A percentile compares a stretch with the other conserved stretches of the same genome.
These are phyloP conservation scores for Dyspetes luteomarginatus DNA, from an alignment of 2,888 invertebrate genomes.

Conservation along the genomic window DNA sequence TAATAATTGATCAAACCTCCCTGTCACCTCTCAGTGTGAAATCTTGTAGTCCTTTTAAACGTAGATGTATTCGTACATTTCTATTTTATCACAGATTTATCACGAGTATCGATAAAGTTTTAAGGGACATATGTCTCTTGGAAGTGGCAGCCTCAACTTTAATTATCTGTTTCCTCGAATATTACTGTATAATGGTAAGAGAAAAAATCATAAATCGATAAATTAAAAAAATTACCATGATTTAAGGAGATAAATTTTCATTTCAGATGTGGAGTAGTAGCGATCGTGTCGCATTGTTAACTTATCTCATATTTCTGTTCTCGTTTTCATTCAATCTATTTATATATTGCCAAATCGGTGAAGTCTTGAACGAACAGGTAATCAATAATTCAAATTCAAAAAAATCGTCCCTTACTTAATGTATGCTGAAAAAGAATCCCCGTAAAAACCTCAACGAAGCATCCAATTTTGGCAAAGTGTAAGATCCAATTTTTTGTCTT, in stretches of 20 bases:
- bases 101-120: neutral
- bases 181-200: conserved; percentile 1
- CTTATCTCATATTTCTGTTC: neutral
- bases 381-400: neutral
- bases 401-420: no score
- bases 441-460: no score
- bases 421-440: no score
- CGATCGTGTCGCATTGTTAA: neutral
- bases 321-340: conserved; percentile 14
- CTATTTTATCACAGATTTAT: conserved; percentile 66
- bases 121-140: conserved; percentile 2
- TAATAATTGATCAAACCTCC: no score
- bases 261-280: conserved; percentile 20
- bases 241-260: no score
- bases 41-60: neutral
- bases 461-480: no score
- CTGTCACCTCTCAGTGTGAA: no score
- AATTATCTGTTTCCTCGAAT: conserved; percentile 10
- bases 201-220: neutral
- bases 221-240: neutral
- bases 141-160: conserved; percentile 7
- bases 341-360: conserved; percentile 18
- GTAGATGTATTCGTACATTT: neutral
- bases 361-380: conserved; percentile 12
- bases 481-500: no score